A percentile compares a stretch with the other conserved stretches of the same genome.
These are phyloP conservation scores for Oreochromis spilurus DNA, from an alignment of 2,113 vertebrate genomes.

Conservation along the genomic window DNA sequence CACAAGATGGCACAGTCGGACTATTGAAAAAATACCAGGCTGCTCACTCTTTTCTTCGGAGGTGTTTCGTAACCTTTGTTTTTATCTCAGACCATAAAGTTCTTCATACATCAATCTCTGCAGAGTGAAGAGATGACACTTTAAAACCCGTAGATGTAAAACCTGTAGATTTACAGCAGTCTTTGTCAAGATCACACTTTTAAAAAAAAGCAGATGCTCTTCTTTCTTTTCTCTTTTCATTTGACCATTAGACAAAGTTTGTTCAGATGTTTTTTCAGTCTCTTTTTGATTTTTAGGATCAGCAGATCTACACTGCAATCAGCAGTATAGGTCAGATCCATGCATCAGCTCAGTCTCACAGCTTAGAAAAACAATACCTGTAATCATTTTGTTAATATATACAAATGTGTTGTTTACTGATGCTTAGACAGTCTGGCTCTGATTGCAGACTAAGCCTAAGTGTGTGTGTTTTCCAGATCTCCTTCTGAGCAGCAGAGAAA, in stretches of 20 bases:
- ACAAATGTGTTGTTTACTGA: neutral
- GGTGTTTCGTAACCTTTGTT: neutral
- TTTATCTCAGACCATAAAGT: neutral
- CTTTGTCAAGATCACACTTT: neutral
- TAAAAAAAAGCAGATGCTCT: neutral
- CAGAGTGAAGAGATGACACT: neutral
- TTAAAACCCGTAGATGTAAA: neutral
- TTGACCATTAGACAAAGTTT: too few relatives aligned
- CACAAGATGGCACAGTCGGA: constrained; percentile 72
- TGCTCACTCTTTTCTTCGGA: neutral
- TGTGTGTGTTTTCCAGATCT: constrained; percentile 1
- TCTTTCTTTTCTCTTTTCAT: neutral
- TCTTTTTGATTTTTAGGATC: neutral
- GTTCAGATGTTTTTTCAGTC: neutral
- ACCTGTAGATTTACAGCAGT: neutral
- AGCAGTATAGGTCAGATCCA: accelerated
- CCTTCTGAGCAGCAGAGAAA: constrained; percentile 14
- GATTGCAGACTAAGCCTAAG: neutral
- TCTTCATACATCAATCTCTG: neutral
- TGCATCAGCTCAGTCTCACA: neutral
- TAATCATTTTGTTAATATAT: neutral
- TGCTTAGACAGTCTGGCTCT: constrained; percentile 11
- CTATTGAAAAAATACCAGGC: neutral
- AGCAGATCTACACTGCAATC: neutral
- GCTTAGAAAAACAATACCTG: neutral